These are phyloP conservation scores for Eurystomus gularis DNA, from an alignment of 2,113 vertebrate species.

Conservation along the genomic window DNA sequence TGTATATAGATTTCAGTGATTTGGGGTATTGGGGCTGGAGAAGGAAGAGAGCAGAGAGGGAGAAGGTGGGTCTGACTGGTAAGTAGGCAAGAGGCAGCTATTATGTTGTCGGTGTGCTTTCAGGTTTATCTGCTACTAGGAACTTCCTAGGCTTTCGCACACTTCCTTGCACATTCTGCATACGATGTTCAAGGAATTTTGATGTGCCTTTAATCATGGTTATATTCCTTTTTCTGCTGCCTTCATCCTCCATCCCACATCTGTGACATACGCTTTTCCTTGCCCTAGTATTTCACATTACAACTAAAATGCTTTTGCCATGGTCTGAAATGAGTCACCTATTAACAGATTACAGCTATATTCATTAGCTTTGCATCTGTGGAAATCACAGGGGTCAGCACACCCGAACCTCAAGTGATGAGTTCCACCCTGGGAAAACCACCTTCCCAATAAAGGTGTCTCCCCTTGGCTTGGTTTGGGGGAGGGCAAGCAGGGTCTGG, in stretches of 20 bases:
- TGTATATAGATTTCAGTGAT: neutral
- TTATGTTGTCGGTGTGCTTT: neutral
- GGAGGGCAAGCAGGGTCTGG: neutral
- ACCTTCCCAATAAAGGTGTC: neutral
- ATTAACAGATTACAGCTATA: constrained; percentile 59
- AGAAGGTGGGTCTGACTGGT: neutral
- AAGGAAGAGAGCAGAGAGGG: neutral
- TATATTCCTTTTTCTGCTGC: neutral
- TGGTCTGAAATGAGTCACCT: constrained; percentile 56
- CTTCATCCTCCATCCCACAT: neutral
- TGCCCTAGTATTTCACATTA: neutral
- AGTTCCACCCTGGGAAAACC: constrained; percentile 53
- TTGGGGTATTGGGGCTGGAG: neutral
- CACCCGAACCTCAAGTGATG: constrained; percentile 10
- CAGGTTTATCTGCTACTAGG: neutral
- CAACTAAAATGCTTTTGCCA: constrained; percentile 16
- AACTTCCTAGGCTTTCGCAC: neutral
- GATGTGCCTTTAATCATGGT: neutral
- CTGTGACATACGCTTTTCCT: neutral
- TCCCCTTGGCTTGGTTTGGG: neutral
- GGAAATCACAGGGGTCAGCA: constrained; percentile 65
- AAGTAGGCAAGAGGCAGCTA: neutral
- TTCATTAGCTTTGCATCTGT: constrained; percentile 68
- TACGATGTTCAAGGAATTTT: neutral
- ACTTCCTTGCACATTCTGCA: neutral